phyloP scores from a whole-genome alignment of 2,113 vertebrate species.

The Charadrius vociferus region DNA sequence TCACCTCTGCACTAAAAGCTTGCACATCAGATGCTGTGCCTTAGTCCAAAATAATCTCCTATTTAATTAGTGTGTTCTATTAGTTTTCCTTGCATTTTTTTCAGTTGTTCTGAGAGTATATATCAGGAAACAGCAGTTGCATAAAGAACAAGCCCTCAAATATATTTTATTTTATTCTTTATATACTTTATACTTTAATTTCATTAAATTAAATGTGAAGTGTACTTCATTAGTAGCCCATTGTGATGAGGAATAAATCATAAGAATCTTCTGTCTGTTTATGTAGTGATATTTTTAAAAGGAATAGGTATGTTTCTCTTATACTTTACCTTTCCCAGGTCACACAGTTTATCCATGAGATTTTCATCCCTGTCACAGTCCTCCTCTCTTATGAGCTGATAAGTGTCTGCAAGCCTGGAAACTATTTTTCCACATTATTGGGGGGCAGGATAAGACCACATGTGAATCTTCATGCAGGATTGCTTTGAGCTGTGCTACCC shows the following conservation, averaged over 20 bases:
- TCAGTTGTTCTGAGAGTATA: background rate
- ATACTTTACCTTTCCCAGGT: background rate
- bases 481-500: background rate
- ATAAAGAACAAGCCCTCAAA: background rate
- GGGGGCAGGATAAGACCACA: background rate
- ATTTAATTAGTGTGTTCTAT: background rate
- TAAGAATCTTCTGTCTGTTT: background rate
- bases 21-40: background rate
- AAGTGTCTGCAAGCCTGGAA: background rate
- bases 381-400: background rate
- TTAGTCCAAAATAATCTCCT: background rate
- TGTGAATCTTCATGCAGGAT: background rate
- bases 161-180: background rate
- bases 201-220: background rate
- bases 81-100: background rate
- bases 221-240: background rate
- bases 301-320: background rate
- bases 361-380: background rate
- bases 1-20: background rate
- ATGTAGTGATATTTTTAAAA: background rate
- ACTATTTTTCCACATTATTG: background rate
- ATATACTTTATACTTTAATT: background rate
- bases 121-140: background rate
- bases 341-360: background rate
- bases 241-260: background rate